These are phyloP conservation scores for Eutrigla gurnardus DNA, from an alignment of 2,797 vertebrate species.

Conservation along the genomic window DNA sequence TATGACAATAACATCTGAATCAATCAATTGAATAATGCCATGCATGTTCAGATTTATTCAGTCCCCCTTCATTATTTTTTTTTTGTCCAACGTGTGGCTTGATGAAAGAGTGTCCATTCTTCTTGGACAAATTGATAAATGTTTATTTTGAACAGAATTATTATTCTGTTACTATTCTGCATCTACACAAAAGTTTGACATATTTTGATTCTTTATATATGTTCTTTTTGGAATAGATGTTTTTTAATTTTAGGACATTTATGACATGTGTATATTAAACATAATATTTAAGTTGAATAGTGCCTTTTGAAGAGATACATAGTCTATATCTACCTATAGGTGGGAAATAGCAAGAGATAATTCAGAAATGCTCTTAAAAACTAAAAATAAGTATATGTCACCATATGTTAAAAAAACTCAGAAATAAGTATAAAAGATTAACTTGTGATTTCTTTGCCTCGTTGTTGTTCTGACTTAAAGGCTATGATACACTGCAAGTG, in stretches of 20 bases:
- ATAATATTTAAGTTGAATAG: neutral
- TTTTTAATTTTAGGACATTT: neutral
- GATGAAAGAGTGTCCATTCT: constrained; percentile 46
- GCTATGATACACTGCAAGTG: constrained; percentile 20
- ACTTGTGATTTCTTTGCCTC: neutral
- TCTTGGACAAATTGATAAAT: constrained; percentile 46
- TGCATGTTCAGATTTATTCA: constrained; percentile 53
- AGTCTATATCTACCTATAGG: neutral
- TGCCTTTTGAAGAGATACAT: constrained; percentile 12
- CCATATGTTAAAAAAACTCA: constrained; percentile 15
- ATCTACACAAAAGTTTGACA: neutral
- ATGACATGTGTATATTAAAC: neutral
- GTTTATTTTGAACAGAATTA: neutral
- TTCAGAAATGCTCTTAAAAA: neutral
- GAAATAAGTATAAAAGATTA: constrained; percentile 17
- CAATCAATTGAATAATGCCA: constrained; percentile 65
- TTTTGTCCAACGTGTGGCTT: constrained; percentile 45
- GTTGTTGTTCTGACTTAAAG: constrained; percentile 23
- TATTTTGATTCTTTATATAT: neutral
- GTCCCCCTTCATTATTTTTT: constrained; percentile 31
- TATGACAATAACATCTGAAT: constrained; percentile 68
- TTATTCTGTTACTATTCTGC: neutral
- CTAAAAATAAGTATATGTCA: neutral
- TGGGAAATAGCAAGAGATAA: neutral
- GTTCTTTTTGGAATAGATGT: neutral